Conservation (phyloP, 1,140 invertebrate genomes). For the Brachionus angularis region DNA sequence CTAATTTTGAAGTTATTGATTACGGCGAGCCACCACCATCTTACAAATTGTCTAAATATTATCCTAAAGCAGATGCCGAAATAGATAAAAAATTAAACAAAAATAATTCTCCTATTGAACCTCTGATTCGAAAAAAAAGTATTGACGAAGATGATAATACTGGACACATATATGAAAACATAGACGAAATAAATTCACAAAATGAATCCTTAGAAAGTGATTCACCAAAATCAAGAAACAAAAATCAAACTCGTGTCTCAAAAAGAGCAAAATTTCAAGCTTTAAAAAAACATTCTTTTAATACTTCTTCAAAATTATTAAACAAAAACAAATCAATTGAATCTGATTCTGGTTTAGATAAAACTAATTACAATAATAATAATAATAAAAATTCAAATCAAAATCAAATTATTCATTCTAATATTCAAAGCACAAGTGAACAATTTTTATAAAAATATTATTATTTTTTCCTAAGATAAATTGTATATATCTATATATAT, state of each 20-base stretch:
- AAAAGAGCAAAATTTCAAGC: background rate
- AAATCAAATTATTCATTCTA: no score
- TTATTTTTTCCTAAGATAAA: no score
- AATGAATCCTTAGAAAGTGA: background rate
- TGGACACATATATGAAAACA: background rate
- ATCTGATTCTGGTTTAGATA: no score
- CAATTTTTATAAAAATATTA: no score
- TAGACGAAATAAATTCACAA: background rate
- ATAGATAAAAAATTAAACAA: background rate
- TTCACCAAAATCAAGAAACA: background rate
- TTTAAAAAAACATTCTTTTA: no score
- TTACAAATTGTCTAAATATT: constrained; percentile 24
- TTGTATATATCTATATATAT: no score
- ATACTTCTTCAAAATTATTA: no score
- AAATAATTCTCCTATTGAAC: background rate
- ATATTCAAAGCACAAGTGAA: no score
- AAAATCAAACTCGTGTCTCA: background rate
- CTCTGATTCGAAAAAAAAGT: background rate
- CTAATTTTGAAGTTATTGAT: background rate
- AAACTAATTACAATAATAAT: no score
- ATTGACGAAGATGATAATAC: background rate
- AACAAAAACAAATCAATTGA: no score
- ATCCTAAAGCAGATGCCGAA: constrained; percentile 14
- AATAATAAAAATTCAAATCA: no score
- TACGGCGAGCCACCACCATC: constrained; percentile 40